phyloP scores from a whole-genome alignment of 2,797 vertebrate genomes.

The Geotrypetes seraphini region DNA sequence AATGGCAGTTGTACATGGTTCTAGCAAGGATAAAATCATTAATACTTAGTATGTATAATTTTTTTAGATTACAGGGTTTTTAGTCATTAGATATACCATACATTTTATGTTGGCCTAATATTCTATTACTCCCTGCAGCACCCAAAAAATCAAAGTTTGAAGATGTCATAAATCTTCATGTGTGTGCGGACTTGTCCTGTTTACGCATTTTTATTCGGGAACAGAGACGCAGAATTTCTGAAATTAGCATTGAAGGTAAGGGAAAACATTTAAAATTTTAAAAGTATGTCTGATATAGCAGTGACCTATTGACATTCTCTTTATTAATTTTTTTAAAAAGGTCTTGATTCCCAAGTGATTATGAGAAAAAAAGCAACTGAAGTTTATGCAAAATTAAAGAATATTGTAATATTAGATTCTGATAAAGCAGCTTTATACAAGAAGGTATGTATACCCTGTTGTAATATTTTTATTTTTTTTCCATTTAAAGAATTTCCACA shows the following conservation, averaged over 20 bases:
- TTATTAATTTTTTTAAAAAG: constrained; percentile 34
- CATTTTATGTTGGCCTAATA: too few relatives aligned
- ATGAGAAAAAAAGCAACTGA: constrained; percentile 77
- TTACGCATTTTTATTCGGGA: constrained; percentile 86
- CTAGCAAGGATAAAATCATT: too few relatives aligned
- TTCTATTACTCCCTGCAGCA: constrained; percentile 47
- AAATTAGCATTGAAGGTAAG: constrained; percentile 89
- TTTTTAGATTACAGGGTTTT: too few relatives aligned
- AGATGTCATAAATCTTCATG: constrained; percentile 76
- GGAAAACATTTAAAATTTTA: constrained; percentile 1
- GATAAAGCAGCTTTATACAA: constrained; percentile 77
- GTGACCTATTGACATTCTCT: too few relatives aligned
- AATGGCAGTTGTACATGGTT: too few relatives aligned
- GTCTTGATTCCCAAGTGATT: constrained; percentile 79
- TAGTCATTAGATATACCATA: too few relatives aligned
- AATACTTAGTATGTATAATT: too few relatives aligned
- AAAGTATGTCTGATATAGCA: neutral
- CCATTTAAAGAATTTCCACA: too few relatives aligned
- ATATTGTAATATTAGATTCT: constrained; percentile 84
- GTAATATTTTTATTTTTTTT: neutral
- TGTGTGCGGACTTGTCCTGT: constrained; percentile 79
- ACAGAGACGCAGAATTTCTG: constrained; percentile 76
- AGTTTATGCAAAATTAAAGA: constrained; percentile 80
- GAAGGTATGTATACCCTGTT: constrained; percentile 58
- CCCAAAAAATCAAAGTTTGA: constrained; percentile 69